Evolutionary conservation across 2,888 invertebrate species (phyloP), one percentile per base, ranked within the genome.

Genomic region (Chloroclysta siterata): DNA sequence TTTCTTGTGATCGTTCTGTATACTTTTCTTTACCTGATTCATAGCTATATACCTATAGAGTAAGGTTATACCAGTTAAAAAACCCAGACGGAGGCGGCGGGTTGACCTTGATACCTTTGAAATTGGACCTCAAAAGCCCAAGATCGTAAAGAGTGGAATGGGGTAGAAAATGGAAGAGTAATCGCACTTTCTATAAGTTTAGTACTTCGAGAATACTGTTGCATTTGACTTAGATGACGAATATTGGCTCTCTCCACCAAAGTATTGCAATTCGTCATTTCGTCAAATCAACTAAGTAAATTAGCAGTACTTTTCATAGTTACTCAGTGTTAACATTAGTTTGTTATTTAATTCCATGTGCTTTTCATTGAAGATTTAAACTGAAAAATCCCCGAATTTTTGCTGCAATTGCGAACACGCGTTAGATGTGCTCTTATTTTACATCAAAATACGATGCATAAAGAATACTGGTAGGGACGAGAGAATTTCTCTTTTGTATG

Each of bases 401-500:
- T 13, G 36, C 42, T 56, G 48, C 41, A 48, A 41, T 46, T 54
- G 11, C 14, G 22, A 48, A 56, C n/a, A 5, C 15, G 29, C 44
- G 2, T 15, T 2, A 17, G 46, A 17, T 17, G 15, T 28, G n/a
- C 44, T 53, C 41, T 22, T 22, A 44, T 15, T 22, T 17, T 41
- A 42, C 10, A 53, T 28, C n/a, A 42, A 42, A n/a, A 44, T 22
- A 39, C 11, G 36, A 47, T 41, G 33, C 36, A 48, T 60, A 51
- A 57, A 65, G 62, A 66, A 56, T 57, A 58, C 52, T 73, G 73
- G 70, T 61, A 77, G 74, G 76, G 75, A 79, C 79, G 80, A 79
- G 82, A 82, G 80, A 82, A 80, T 86, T 82, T 83, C 84, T 83
- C 80, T 82, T 80, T 78, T 79, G 75, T 79, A 77, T 75, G 74